These are phyloP conservation scores for Netelia inedita DNA, from an alignment of 2,888 invertebrate species.

Conservation along the genomic window DNA sequence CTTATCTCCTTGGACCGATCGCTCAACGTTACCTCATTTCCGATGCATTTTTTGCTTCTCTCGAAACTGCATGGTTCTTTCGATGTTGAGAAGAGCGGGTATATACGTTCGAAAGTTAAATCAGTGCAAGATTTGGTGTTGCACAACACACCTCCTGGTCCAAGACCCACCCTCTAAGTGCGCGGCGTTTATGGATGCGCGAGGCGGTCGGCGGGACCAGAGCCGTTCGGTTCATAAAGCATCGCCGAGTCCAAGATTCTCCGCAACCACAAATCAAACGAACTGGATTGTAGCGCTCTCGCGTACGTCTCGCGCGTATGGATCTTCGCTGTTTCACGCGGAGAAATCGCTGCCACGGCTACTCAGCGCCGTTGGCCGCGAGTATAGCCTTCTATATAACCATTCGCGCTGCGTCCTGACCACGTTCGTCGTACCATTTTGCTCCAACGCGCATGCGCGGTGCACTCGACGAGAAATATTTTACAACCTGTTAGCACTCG, in stretches of 20 bases:
- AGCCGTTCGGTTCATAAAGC: conserved; percentile 81
- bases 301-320: conserved; percentile 4
- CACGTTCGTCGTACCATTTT: not conserved
- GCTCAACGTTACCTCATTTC: no score
- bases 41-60: no score
- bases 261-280: conserved; percentile 80
- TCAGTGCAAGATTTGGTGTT: not conserved
- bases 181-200: conserved; percentile 80
- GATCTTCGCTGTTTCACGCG: conserved; percentile 22
- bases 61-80: not conserved
- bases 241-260: conserved; percentile 73
- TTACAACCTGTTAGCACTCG: conserved; percentile 19
- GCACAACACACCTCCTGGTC: conserved; percentile 16
- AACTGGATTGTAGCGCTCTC: conserved; percentile 68
- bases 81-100: not conserved
- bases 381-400: not conserved
- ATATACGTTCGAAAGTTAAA: not conserved
- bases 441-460: conserved; percentile 12
- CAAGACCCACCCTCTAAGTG: conserved; percentile 73
- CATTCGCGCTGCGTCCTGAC: not conserved
- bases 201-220: conserved; percentile 72
- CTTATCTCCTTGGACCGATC: no score
- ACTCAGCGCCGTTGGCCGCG: not conserved
- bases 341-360: not conserved
- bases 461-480: conserved; percentile 56